phyloP scores from a whole-genome alignment of 2,797 vertebrate species.

The Tolypeutes matacus region DNA sequence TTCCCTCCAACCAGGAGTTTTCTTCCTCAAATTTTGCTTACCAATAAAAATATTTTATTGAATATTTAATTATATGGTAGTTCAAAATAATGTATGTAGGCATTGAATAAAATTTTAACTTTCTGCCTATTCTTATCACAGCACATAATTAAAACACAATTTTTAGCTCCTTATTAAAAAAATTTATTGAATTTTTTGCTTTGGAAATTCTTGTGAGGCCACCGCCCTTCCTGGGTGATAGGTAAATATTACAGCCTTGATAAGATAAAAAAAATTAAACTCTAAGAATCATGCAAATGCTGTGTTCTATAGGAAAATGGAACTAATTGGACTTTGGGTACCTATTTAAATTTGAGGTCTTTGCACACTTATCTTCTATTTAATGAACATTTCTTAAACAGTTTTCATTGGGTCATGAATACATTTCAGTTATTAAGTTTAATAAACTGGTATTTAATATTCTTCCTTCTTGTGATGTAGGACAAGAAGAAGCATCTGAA shows the following conservation, averaged over 20 bases:
- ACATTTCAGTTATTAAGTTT: neutral
- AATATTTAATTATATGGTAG: neutral
- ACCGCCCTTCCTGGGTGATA: conserved; percentile 73
- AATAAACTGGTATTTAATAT: neutral
- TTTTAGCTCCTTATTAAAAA: neutral
- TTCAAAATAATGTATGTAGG: neutral
- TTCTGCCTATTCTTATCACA: neutral
- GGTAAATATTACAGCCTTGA: neutral
- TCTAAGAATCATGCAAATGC: neutral
- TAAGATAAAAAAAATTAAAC: neutral
- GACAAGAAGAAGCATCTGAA: too few relatives aligned
- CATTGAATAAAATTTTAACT: neutral
- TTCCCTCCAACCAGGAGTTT: conserved; percentile 43
- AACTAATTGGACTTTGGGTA: accelerated
- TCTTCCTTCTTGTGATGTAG: neutral
- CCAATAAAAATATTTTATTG: neutral
- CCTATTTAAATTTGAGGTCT: neutral
- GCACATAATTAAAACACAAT: neutral
- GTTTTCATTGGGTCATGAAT: neutral
- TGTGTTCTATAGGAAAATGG: neutral
- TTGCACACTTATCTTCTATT: neutral
- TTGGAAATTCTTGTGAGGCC: neutral
- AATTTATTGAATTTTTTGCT: neutral
- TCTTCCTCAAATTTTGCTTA: conserved; percentile 80
- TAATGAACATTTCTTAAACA: neutral